These are phyloP conservation scores for Aphelinus certus DNA, from an alignment of 1,140 invertebrate species.

Conservation along the genomic window DNA sequence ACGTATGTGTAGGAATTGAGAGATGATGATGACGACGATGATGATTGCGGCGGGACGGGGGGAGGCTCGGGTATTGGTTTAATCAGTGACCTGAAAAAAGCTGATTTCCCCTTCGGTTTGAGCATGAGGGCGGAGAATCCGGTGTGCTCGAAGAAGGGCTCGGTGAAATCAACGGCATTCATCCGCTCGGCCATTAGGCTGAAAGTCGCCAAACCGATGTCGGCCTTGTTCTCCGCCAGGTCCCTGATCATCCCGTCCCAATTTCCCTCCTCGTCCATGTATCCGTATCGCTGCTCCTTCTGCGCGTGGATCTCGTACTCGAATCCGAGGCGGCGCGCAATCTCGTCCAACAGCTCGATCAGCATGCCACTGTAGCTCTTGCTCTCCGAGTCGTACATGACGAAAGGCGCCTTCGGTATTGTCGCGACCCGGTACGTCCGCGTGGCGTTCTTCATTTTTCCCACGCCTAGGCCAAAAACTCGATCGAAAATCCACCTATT, in stretches of 20 bases:
- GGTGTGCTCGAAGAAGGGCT: slow-evolving; percentile 93
- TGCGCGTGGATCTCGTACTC: slow-evolving; percentile 86
- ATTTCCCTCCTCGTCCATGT: slow-evolving; percentile 83
- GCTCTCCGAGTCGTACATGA: slow-evolving; percentile 74
- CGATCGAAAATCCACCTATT: neutral
- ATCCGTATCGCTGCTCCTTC: slow-evolving; percentile 82
- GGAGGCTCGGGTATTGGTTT: neutral
- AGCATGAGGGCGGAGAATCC: slow-evolving; percentile 93
- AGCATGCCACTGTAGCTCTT: slow-evolving; percentile 88
- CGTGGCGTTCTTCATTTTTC: slow-evolving; percentile 64
- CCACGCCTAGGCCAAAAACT: no score
- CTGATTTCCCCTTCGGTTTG: slow-evolving; percentile 80
- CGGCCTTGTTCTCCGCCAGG: slow-evolving; percentile 87
- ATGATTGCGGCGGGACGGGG: no score
- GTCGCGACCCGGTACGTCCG: slow-evolving; percentile 83
- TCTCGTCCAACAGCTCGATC: slow-evolving; percentile 89
- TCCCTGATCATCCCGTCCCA: slow-evolving; percentile 95
- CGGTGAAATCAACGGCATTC: slow-evolving; percentile 93
- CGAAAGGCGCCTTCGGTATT: slow-evolving; percentile 84
- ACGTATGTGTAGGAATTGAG: no score
- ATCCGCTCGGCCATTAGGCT: slow-evolving; percentile 95
- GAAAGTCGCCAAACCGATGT: slow-evolving; percentile 87
- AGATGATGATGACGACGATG: no score
- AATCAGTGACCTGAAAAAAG: slow-evolving; percentile 83
- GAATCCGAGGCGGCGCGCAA: slow-evolving; percentile 83